phyloP scores from a whole-genome alignment of 2,797 vertebrate species.

The Microctenopoma steveboyesi region DNA sequence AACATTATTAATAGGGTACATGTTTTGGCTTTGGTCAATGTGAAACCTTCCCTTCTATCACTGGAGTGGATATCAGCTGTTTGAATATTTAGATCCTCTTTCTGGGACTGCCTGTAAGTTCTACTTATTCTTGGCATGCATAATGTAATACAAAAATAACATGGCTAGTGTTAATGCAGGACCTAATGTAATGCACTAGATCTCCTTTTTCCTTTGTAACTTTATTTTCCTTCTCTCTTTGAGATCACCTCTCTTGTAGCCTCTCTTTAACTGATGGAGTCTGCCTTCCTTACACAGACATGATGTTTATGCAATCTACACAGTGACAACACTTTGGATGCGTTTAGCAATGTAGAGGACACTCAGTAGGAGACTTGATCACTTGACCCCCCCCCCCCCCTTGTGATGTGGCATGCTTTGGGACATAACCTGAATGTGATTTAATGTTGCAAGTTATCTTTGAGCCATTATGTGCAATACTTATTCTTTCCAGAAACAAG shows the following conservation, averaged over 20 bases:
- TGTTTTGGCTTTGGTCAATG: conserved; percentile 91
- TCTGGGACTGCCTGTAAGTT: conserved; percentile 89
- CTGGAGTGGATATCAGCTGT: conserved; percentile 95
- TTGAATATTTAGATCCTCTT: conserved; percentile 92
- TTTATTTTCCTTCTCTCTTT: conserved; percentile 67
- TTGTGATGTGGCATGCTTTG: conserved; percentile 96
- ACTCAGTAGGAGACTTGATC: conserved; percentile 95
- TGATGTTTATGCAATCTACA: conserved; percentile 93
- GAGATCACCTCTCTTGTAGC: conserved; percentile 81
- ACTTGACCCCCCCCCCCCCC: conserved; percentile 87
- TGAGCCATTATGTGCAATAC: conserved; percentile 99
- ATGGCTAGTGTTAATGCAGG: conserved; percentile 83
- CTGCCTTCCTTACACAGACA: conserved; percentile 96
- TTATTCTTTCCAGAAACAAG: conserved; percentile 95
- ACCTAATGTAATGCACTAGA: conserved; percentile 83
- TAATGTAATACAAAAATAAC: conserved; percentile 85
- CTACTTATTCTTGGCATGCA: conserved; percentile 97
- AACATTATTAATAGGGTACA: conserved; percentile 77
- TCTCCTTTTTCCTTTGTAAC: conserved; percentile 64
- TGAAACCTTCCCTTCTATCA: conserved; percentile 97
- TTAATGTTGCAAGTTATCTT: conserved; percentile 99
- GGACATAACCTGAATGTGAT: conserved; percentile 99
- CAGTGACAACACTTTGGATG: conserved; percentile 86
- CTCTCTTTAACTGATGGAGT: conserved; percentile 83
- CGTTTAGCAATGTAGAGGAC: conserved; percentile 92